phyloP scores from a whole-genome alignment of 2,797 vertebrate genomes.

The Dallia pectoralis region DNA sequence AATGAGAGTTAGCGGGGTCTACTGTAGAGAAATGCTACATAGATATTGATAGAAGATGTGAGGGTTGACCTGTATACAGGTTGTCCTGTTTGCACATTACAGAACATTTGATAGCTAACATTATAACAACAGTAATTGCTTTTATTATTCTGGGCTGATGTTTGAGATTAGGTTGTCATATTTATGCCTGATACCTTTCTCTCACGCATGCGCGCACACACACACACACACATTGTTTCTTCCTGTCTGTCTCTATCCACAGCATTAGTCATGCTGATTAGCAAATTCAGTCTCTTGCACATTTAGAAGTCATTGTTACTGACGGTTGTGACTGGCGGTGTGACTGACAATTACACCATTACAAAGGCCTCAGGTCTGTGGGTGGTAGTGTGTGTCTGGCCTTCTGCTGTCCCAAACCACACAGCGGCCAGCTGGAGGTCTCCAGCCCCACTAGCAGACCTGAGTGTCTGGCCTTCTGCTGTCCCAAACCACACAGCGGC shows the following conservation, averaged over 20 bases:
- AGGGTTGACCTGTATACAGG: neutral
- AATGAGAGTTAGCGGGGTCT: neutral
- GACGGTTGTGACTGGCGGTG: conserved; percentile 49
- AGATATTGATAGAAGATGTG: neutral
- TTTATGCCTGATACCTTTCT: neutral
- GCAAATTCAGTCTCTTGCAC: conserved; percentile 56
- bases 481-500: neutral
- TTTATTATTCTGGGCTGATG: neutral
- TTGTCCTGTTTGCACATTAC: neutral
- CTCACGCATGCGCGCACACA: conserved; percentile 3
- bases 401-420: conserved; percentile 10
- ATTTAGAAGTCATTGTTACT: conserved; percentile 56
- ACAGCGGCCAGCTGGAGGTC: neutral
- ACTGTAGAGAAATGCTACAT: neutral
- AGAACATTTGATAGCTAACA: neutral
- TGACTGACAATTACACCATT: conserved; percentile 29
- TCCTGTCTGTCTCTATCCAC: conserved; percentile 37
- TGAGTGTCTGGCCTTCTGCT: conserved; percentile 60
- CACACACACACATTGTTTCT: neutral
- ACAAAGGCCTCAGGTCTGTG: conserved; percentile 68
- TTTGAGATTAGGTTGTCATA: neutral
- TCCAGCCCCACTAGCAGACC: conserved; percentile 75
- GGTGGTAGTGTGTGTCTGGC: conserved; percentile 54
- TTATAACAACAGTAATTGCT: conserved; percentile 1
- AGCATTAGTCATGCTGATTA: conserved; percentile 61